Evolutionary conservation across 2,797 vertebrate genomes (phyloP).

Genomic region (Gambelia wislizenii): DNA sequence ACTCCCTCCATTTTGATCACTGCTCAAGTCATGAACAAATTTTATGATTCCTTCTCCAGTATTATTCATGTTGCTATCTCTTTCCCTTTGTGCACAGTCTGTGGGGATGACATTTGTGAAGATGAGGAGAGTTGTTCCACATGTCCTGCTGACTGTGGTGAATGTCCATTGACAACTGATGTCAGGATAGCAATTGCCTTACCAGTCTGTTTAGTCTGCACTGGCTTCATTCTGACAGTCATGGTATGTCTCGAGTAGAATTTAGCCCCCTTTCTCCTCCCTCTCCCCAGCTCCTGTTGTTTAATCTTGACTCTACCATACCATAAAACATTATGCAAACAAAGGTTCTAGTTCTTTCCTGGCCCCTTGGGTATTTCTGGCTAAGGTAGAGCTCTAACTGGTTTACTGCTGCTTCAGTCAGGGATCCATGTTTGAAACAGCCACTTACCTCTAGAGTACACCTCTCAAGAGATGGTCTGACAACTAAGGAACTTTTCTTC

Average conservation of each 20-base stretch:
- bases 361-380: not conserved
- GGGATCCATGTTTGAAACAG: not conserved
- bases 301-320: not conserved
- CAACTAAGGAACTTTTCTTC: not conserved
- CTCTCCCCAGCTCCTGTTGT: not conserved
- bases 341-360: not conserved
- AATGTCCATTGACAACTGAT: conserved; percentile 79
- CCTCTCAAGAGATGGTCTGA: not conserved
- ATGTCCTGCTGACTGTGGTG: conserved; percentile 85
- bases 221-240: conserved; percentile 79
- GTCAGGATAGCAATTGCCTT: conserved; percentile 80
- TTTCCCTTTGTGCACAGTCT: conserved; percentile 70
- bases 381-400: not conserved
- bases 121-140: conserved; percentile 83
- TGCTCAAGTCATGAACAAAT: not conserved
- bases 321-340: not conserved
- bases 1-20: not conserved
- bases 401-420: not conserved
- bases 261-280: not conserved
- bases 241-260: conserved; percentile 71
- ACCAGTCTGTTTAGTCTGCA: conserved; percentile 80
- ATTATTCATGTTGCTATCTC: not conserved
- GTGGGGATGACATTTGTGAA: conserved; percentile 84
- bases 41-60: not conserved
- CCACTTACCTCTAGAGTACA: not conserved